Evolutionary conservation across 1,140 invertebrate genomes (phyloP), one percentile per base, ranked within the genome.

Genomic region (Eueides isabella): DNA sequence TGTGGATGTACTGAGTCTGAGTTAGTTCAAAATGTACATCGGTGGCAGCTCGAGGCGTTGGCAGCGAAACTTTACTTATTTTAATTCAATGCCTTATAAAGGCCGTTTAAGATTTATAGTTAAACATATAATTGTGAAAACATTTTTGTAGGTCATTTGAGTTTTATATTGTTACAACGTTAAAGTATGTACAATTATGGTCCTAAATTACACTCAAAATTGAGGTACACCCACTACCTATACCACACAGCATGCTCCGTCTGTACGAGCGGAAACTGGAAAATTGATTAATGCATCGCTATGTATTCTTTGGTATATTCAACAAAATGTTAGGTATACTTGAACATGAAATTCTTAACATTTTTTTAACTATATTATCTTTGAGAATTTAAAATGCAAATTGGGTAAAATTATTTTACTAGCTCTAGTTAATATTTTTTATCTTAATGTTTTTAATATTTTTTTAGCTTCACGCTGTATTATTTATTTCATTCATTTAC

Each of bases 1-100:
- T 55, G 41, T 44, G 26, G 48, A 55, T 38, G 35, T 38, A 16
- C 35, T 38, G 14, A 48, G 62, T 68, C 65, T 35, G 33, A 73
- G 65, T 73, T 75, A 61, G 73, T 70, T 75, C 38, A 66, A 67
- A 66, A 71, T 75, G 63, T 69, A 66, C 61, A 70, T 33, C 61
- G 35, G 29, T 64, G 44, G 35, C 44, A 69, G 63, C 69, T 71
- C 28, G 61, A 74, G 70, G 66, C 41, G 62, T 75, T 66, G 16
- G 33, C 73, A 41, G 19, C 61, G 44, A 65, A 69, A 70, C 67
- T 69, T 64, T 55, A 62, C 62, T 69, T 55, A 71, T 75, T 75
- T 61, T 67, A 33, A 70, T 75, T 70, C 28, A 75, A 75, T 64
- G n/a, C n/a, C n/a, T 70, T 66, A 44, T 71, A 66, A 44, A 55